Evolutionary conservation across 2,888 invertebrate genomes (phyloP).

Genomic region (Trachelus iudaicus): DNA sequence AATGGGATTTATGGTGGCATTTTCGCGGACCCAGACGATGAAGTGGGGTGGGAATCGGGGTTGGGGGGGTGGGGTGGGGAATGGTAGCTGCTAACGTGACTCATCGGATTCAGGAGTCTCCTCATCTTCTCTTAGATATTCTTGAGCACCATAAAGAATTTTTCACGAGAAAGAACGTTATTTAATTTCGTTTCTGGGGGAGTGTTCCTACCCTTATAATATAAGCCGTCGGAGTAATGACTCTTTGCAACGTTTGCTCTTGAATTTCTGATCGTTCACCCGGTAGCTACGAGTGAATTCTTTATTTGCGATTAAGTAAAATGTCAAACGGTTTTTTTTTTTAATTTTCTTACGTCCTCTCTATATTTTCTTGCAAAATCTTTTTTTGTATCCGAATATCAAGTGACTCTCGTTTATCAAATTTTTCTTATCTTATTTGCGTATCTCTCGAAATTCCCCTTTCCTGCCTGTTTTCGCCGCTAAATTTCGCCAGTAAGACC

Average conservation of each 20-base stretch:
- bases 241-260: not conserved
- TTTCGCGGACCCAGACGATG: not conserved
- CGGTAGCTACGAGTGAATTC: not conserved
- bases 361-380: not conserved
- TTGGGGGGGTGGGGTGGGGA: too few species aligned
- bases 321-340: not conserved
- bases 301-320: not conserved
- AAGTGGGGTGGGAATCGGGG: not conserved
- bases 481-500: not conserved
- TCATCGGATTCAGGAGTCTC: not conserved
- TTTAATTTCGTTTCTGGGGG: not conserved
- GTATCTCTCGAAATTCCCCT: not conserved
- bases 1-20: slow-evolving; percentile 2
- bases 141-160: not conserved
- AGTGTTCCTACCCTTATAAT: not conserved
- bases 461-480: not conserved
- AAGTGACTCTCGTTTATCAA: not conserved
- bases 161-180: not conserved
- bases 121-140: not conserved
- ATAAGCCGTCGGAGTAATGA: not conserved
- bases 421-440: not conserved
- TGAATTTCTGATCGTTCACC: not conserved
- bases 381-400: not conserved
- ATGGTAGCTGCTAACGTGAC: not conserved
- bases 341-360: not conserved